These are phyloP conservation scores for Lepidurus apus DNA, from an alignment of 1,140 invertebrate genomes.

Conservation along the genomic window DNA sequence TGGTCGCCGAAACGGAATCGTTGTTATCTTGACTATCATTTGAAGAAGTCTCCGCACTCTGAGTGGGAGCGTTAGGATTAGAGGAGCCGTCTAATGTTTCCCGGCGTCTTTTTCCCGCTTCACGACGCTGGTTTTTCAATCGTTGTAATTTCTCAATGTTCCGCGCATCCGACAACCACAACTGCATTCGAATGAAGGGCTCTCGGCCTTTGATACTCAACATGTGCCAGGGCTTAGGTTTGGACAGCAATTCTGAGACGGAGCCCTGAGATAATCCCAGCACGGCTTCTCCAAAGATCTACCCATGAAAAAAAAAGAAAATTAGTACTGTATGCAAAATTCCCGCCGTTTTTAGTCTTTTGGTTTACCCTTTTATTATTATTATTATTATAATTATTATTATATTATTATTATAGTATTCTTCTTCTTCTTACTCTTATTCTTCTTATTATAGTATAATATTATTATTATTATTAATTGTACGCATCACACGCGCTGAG, in stretches of 20 bases:
- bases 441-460: no score
- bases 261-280: conserved; percentile 93
- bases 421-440: no score
- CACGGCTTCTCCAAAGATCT: conserved; percentile 94
- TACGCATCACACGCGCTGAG: no score
- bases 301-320: conserved; percentile 37
- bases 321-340: not conserved
- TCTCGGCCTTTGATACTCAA: conserved; percentile 95
- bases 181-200: conserved; percentile 96
- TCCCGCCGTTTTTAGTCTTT: no score
- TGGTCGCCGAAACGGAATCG: conserved; percentile 49
- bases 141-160: conserved; percentile 72
- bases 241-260: conserved; percentile 91
- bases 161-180: conserved; percentile 90
- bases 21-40: conserved; percentile 33
- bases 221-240: conserved; percentile 99
- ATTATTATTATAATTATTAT: no score
- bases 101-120: conserved; percentile 78
- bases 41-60: conserved; percentile 29
- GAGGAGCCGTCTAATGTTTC: conserved; percentile 46
- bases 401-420: no score
- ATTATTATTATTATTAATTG: no score
- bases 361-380: no score
- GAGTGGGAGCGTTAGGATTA: conserved; percentile 37
- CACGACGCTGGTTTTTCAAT: conserved; percentile 49